phyloP scores from a whole-genome alignment of 2,797 vertebrate species.

The Sylvia borin region DNA sequence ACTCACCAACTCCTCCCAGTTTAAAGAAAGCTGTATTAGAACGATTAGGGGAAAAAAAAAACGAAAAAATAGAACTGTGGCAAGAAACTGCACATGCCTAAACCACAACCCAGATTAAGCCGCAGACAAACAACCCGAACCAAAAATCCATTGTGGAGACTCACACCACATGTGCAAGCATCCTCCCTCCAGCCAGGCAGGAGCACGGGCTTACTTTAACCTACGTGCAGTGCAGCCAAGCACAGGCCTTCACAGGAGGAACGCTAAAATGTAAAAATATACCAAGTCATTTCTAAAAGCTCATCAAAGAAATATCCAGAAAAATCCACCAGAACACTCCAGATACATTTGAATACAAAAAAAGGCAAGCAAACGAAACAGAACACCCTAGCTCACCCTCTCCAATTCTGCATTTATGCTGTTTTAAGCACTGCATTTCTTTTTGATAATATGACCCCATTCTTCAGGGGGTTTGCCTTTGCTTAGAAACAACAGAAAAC shows the following conservation, averaged over 20 bases:
- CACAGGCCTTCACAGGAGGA: neutral
- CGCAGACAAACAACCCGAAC: constrained; percentile 8
- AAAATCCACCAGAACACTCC: neutral
- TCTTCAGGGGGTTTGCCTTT: neutral
- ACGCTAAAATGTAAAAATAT: neutral
- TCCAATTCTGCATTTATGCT: neutral
- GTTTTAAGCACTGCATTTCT: neutral
- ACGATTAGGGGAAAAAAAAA: accelerated
- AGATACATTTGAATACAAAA: neutral
- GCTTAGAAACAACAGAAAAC: neutral
- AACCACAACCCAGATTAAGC: constrained; percentile 14
- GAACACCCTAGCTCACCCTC: neutral
- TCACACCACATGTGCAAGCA: neutral
- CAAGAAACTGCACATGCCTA: neutral
- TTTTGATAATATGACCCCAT: neutral
- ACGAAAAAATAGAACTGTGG: neutral
- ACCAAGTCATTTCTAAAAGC: neutral
- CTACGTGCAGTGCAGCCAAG: neutral
- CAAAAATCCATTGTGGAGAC: neutral
- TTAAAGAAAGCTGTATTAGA: neutral
- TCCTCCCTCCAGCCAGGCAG: neutral
- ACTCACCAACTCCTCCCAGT: neutral
- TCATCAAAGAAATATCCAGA: neutral
- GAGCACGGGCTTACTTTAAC: neutral
- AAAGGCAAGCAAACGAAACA: neutral